These are phyloP conservation scores for Callimorpha dominula DNA, from an alignment of 2,888 invertebrate species.

Conservation along the genomic window DNA sequence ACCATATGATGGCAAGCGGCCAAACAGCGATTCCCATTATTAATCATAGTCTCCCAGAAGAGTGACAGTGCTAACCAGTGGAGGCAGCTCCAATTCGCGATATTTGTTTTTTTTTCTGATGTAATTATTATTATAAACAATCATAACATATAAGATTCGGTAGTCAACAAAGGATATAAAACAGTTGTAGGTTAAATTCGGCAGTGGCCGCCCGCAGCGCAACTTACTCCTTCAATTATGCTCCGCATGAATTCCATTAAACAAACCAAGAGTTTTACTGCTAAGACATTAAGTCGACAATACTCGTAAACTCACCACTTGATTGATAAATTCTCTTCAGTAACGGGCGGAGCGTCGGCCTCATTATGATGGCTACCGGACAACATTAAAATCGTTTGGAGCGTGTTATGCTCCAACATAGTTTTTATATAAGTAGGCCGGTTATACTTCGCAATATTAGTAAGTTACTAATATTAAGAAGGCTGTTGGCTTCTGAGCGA, in stretches of 20 bases:
- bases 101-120: no score
- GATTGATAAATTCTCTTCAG: constrained; percentile 70
- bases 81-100: no score
- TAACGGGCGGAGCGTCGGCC: constrained; percentile 62
- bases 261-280: constrained; percentile 64
- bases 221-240: constrained; percentile 65
- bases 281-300: constrained; percentile 63
- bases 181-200: constrained; percentile 68
- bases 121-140: constrained; percentile 43
- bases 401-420: constrained; percentile 51
- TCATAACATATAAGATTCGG: constrained; percentile 46
- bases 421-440: constrained; percentile 52
- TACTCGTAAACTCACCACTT: constrained; percentile 72
- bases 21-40: no score
- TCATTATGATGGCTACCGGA: constrained; percentile 63
- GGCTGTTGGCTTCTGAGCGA: constrained; percentile 27
- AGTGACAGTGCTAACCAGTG: no score
- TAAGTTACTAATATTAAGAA: constrained; percentile 52
- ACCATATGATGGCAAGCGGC: no score
- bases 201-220: constrained; percentile 76
- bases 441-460: constrained; percentile 55
- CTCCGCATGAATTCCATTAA: constrained; percentile 64
- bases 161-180: constrained; percentile 62
- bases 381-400: constrained; percentile 55
- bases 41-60: no score